Percentiles rank a stretch among this genome's conserved stretches.
These are phyloP conservation scores for Nomada fabriciana DNA, from an alignment of 2,888 invertebrate species.

Conservation along the genomic window DNA sequence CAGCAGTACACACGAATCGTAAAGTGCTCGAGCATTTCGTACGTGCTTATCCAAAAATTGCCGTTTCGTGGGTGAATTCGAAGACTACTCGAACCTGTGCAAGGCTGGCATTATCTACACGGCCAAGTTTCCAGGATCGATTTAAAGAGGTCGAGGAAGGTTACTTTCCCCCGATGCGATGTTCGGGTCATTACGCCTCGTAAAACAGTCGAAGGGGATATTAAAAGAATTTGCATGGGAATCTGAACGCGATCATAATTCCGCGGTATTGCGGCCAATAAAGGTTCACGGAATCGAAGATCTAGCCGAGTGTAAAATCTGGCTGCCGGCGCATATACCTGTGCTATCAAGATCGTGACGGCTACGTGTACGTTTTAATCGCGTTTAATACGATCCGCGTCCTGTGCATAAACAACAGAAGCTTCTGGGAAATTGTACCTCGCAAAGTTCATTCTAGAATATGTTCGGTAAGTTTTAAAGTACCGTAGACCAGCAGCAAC, in stretches of 20 bases:
- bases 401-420: background rate
- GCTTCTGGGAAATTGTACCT: background rate
- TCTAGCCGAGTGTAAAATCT: conserved; percentile 14
- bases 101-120: conserved; percentile 47
- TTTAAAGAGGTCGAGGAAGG: conserved; percentile 39
- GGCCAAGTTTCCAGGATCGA: conserved; percentile 40
- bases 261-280: conserved; percentile 24
- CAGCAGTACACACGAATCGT: background rate
- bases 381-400: background rate
- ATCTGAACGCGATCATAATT: conserved; percentile 14
- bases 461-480: no score
- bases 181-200: conserved; percentile 10
- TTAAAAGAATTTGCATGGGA: conserved; percentile 44
- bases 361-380: conserved; percentile 1
- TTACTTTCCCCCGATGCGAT: conserved; percentile 22
- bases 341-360: conserved; percentile 1
- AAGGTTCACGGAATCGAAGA: conserved; percentile 9
- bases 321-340: background rate
- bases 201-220: conserved; percentile 41
- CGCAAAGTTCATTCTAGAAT: no score
- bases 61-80: conserved; percentile 27
- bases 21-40: conserved; percentile 27
- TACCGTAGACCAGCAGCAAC: no score
- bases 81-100: conserved; percentile 35
- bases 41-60: conserved; percentile 50